phyloP scores from a whole-genome alignment of 2,113 vertebrate species.

The Chlamydotis undulata region DNA sequence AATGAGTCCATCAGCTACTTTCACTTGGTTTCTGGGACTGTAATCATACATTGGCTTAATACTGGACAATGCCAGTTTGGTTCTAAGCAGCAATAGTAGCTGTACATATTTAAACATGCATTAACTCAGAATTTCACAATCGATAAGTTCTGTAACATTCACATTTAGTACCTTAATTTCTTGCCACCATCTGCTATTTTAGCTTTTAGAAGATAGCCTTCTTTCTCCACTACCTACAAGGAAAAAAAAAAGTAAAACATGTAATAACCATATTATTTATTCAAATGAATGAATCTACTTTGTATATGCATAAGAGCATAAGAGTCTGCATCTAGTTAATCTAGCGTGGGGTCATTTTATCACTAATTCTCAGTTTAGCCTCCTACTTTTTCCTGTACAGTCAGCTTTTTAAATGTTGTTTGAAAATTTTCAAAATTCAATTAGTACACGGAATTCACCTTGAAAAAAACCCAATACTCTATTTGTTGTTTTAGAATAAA shows the following conservation, averaged over 20 bases:
- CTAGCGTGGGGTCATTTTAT: neutral
- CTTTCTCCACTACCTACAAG: conserved; percentile 83
- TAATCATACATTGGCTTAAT: neutral
- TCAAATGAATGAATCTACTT: neutral
- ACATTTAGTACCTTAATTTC: conserved; percentile 83
- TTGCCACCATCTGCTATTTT: conserved; percentile 92
- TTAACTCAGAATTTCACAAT: neutral
- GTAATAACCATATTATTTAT: conserved; percentile 28
- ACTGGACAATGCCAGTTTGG: neutral
- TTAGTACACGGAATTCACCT: neutral
- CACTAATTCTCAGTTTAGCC: neutral
- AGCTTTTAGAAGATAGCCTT: conserved; percentile 89
- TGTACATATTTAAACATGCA: neutral
- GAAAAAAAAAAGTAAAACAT: neutral
- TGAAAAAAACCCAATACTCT: rapidly evolving
- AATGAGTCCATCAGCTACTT: neutral
- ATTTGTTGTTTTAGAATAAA: neutral
- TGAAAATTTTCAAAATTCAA: neutral
- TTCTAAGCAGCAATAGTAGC: neutral
- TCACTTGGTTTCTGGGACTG: neutral
- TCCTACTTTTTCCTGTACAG: neutral
- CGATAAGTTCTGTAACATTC: neutral
- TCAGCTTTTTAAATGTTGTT: neutral
- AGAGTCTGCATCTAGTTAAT: neutral
- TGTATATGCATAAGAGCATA: neutral